These are phyloP conservation scores for Drosophila greeni DNA, from an alignment of 2,888 invertebrate species.

Conservation along the genomic window DNA sequence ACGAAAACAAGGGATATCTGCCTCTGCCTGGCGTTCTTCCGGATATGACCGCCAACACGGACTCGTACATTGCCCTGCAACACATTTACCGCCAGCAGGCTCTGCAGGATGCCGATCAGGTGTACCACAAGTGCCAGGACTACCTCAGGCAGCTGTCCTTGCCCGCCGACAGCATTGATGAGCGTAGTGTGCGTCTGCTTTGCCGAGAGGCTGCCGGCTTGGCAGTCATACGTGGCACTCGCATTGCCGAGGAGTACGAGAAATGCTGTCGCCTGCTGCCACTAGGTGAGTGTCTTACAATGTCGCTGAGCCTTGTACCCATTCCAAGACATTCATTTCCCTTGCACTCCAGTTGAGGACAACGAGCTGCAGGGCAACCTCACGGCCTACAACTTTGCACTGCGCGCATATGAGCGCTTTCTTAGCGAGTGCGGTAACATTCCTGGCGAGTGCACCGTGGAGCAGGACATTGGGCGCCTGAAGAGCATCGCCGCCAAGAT, in stretches of 20 bases:
- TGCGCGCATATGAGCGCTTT: constrained; percentile 95
- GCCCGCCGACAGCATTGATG: constrained; percentile 86
- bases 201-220: constrained; percentile 93
- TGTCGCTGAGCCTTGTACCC: neutral
- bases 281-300: constrained; percentile 77
- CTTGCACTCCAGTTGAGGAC: constrained; percentile 81
- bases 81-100: constrained; percentile 93
- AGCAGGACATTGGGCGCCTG: constrained; percentile 92
- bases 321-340: neutral
- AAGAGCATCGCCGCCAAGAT: constrained; percentile 87
- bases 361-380: constrained; percentile 91
- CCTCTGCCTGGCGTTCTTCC: constrained; percentile 94
- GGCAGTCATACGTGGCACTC: constrained; percentile 87
- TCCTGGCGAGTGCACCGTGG: constrained; percentile 93
- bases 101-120: constrained; percentile 87
- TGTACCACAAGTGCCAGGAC: constrained; percentile 89
- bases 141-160: constrained; percentile 88
- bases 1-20: constrained; percentile 88
- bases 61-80: constrained; percentile 92
- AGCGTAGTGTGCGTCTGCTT: constrained; percentile 89
- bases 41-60: constrained; percentile 97
- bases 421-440: constrained; percentile 91
- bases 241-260: constrained; percentile 90
- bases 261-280: constrained; percentile 82
- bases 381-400: constrained; percentile 92